Conservation (phyloP, 2,888 invertebrate genomes). For the Torymus auratus region DNA sequence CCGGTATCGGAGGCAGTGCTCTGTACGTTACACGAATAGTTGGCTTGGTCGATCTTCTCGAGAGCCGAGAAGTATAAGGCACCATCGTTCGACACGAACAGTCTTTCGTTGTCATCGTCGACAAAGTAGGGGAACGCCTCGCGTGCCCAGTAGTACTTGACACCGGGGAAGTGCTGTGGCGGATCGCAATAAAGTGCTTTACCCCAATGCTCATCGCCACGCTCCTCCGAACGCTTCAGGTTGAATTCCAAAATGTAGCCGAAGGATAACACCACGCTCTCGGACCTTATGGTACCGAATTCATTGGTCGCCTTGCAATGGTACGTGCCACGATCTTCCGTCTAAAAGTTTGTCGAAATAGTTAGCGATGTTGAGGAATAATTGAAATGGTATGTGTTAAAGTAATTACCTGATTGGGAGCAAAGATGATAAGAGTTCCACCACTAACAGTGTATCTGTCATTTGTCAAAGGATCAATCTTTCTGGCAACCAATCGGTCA, state of each 20-base stretch:
- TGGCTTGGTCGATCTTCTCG: slow-evolving; percentile 92
- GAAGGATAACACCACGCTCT: slow-evolving; percentile 91
- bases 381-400: background rate
- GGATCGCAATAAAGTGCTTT: slow-evolving; percentile 95
- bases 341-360: slow-evolving; percentile 72
- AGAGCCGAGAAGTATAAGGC: slow-evolving; percentile 96
- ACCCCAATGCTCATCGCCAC: slow-evolving; percentile 94
- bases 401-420: slow-evolving; percentile 82
- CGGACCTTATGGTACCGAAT: slow-evolving; percentile 92
- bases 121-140: slow-evolving; percentile 94
- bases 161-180: slow-evolving; percentile 92
- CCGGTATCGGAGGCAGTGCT: slow-evolving; percentile 91
- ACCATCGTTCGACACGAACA: slow-evolving; percentile 96
- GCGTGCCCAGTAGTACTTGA: slow-evolving; percentile 94
- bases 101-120: slow-evolving; percentile 89
- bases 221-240: slow-evolving; percentile 89
- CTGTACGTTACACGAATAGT: slow-evolving; percentile 94
- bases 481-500: slow-evolving; percentile 83
- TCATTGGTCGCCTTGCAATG: slow-evolving; percentile 94
- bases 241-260: slow-evolving; percentile 94
- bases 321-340: slow-evolving; percentile 90
- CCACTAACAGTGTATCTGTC: slow-evolving; percentile 91
- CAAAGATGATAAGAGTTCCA: slow-evolving; percentile 91
- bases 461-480: slow-evolving; percentile 87
- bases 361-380: background rate